Evolutionary conservation across 2,797 vertebrate genomes (phyloP).

Genomic region (Premnoplex brunnescens): DNA sequence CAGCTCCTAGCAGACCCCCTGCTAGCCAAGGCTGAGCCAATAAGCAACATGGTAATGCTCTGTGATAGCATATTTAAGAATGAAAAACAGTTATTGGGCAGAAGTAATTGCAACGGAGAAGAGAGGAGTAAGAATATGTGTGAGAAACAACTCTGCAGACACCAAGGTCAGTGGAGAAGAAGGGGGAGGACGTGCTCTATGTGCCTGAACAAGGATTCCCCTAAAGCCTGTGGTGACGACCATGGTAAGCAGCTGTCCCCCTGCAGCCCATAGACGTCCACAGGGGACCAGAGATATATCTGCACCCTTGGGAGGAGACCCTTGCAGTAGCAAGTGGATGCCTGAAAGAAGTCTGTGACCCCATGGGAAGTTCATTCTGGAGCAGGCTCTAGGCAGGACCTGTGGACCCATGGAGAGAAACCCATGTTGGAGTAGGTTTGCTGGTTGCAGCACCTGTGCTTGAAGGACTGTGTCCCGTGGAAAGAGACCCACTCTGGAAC

Average conservation of each 20-base stretch:
- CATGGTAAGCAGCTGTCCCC: neutral
- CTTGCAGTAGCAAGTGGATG: neutral
- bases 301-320: neutral
- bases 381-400: neutral
- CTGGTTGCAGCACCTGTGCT: neutral
- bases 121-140: neutral
- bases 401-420: neutral
- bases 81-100: neutral
- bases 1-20: fast-evolving
- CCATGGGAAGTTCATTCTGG: no score
- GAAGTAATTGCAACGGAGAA: neutral
- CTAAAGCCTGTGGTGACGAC: neutral
- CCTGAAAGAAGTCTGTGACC: fast-evolving
- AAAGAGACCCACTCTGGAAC: neutral
- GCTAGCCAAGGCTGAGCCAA: neutral
- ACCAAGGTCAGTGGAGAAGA: neutral
- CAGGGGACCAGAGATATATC: neutral
- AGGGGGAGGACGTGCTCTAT: fast-evolving
- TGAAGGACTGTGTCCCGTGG: no score
- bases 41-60: neutral
- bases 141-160: neutral
- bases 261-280: fast-evolving
- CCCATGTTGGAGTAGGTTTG: neutral
- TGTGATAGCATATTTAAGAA: neutral
- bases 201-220: neutral